Evolutionary conservation across 2,113 vertebrate genomes (phyloP), one percentile per base, ranked within the genome.

Genomic region (Procavia capensis): DNA sequence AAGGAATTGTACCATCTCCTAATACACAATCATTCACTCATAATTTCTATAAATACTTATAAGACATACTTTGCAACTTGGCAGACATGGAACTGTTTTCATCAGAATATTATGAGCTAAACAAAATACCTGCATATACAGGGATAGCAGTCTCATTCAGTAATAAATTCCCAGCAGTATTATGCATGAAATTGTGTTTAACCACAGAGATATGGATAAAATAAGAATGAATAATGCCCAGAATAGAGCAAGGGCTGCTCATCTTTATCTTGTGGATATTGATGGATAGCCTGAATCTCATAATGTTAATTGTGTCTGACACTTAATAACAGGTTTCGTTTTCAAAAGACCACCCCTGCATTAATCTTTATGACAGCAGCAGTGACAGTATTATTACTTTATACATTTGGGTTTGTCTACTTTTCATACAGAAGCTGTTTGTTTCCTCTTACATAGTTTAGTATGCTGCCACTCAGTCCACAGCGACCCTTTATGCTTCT

Each of bases 271-370:
- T 36, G 9, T 91, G 61, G 59, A 17, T 43, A 2, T 36, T 81
- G 64, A 92, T n/a, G 70, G 61, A 14, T 84, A 64, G 41, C 8
- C 64, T 41, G 78, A 39, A 29, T 63, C 79, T 90, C 64, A 16
- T 81, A 1, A 47, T 9, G 31, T 47, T 91, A 88, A 93, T 43
- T 76, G 75, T 84, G 29, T 8, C 1, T 16, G 90, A 61, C 66
- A 85, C 45, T 94, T 91, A 74, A 91, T 72, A 80, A 47, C 20
- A 93, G 34, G 25, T 66, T 90, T 88, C 17, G 6, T 70, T 95
- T 93, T 80, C 54, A 34, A 81, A 95, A 13, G 19, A 47, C 25
- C 14, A 90, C 61, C 5, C 59, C 80, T 64, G 34, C 45, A 76
- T 95, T 80, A 31, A 90, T 85, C 83, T 89, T 79, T 8, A 36